Evolutionary conservation across 1,140 invertebrate species (phyloP), one percentile per base, ranked within the genome.

Genomic region (Triops longicaudatus): DNA sequence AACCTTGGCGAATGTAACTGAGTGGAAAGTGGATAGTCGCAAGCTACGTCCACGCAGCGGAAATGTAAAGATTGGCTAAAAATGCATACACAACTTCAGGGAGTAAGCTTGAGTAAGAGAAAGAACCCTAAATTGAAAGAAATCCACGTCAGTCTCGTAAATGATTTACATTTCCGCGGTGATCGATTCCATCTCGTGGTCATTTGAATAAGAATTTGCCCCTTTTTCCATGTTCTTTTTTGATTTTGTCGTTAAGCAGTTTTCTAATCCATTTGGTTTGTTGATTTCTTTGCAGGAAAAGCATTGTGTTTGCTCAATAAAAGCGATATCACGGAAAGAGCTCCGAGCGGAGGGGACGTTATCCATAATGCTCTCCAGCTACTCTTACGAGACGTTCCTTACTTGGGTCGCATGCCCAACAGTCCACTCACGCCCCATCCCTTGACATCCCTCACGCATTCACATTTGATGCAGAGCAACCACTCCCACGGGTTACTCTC

Each of bases 291-390:
- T 81, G 1, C 85, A 92, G 91, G 92, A 73, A 97, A 97, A 86
- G 95, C 95, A 0, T 83, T 97, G 76, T 96, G 94, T 83, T 86
- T 98, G 44, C 85, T 97, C 76, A 96, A 92, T 26, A 93, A 96
- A 83, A 90, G 89, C 4, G 95, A 98, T 85, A 88, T 98, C 77
- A 93, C 91, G 6, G 95, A 96, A 81, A 87, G 96, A 77, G 94
- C 93, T 80, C 94, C 95, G 0, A 92, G 94, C 0, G 93, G 94
- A 22, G 96, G 96, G 0, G 95, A 98, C 83, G 91, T 98, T 9
- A 85, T 98, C 75, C 94, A 95, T 86, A 98, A 98, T 85, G 93
- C 95, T 4, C 87, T 98, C 26, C 92, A 94, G 80, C 91, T 96
- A 85, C 86, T 97, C 11, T 90, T 94, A 42, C 88, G 92, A 4